A percentile compares a stretch with the other conserved stretches of the same genome.
Evolutionary conservation across 2,113 vertebrate species (phyloP).

Genomic region (Oenanthe melanoleuca): DNA sequence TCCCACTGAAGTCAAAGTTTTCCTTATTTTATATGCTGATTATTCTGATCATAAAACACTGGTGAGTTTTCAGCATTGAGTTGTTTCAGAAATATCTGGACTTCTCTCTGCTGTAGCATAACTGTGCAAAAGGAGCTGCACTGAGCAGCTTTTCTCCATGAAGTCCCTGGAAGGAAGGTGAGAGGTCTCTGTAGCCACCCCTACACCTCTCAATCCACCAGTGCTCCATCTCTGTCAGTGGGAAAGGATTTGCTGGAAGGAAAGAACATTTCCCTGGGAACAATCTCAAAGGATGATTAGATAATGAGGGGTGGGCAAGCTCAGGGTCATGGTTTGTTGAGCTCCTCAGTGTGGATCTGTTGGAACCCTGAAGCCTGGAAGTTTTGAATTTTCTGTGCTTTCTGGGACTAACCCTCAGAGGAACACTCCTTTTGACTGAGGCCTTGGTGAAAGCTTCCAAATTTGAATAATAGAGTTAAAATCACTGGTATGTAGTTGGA

Average conservation of each 20-base stretch:
- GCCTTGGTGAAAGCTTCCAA: too few species aligned
- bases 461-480: too few species aligned
- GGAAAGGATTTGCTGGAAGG: background rate
- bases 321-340: background rate
- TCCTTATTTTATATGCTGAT: background rate
- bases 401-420: too few species aligned
- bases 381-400: too few species aligned
- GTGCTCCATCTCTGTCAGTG: background rate
- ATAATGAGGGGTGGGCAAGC: background rate
- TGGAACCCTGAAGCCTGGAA: too few species aligned
- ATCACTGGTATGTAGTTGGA: too few species aligned
- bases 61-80: background rate
- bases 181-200: background rate
- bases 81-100: background rate
- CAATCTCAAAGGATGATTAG: background rate
- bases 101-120: background rate
- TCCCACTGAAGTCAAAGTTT: background rate
- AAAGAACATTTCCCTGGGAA: background rate
- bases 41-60: background rate
- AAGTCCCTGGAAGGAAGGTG: background rate
- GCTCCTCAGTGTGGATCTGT: background rate
- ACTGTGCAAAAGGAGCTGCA: background rate
- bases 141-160: background rate
- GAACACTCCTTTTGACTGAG: too few species aligned
- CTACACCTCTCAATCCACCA: background rate